Percentiles rank a stretch among this genome's conserved stretches.
Conservation (phyloP, 2,797 vertebrate species). For the Eptatretus atami region DNA sequence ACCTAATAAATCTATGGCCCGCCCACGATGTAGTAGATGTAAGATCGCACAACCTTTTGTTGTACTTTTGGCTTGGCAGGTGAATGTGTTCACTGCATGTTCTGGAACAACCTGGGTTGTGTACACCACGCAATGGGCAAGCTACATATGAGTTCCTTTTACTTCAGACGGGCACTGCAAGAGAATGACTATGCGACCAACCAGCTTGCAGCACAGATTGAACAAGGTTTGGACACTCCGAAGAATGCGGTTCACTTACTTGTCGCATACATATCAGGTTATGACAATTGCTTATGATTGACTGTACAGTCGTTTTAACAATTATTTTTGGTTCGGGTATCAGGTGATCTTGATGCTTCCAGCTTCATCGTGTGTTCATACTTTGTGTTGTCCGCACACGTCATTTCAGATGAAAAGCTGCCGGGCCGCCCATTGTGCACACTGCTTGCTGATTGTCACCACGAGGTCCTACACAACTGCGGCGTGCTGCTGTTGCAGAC, state of each 20-base stretch:
- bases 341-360: too few relatives aligned
- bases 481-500: slow-evolving; percentile 81
- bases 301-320: too few relatives aligned
- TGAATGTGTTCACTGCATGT: slow-evolving; percentile 92
- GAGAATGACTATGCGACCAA: slow-evolving; percentile 73
- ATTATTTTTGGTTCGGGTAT: too few relatives aligned
- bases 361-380: too few relatives aligned
- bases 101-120: slow-evolving; percentile 98
- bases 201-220: slow-evolving; percentile 35
- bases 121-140: slow-evolving; percentile 99
- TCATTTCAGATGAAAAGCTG: slow-evolving; percentile 39
- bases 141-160: slow-evolving; percentile 89
- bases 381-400: too few relatives aligned
- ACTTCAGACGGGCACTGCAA: slow-evolving; percentile 93
- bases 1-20: neutral
- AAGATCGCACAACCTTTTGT: slow-evolving; percentile 7
- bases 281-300: too few relatives aligned
- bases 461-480: slow-evolving; percentile 80
- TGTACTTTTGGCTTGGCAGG: slow-evolving; percentile 19
- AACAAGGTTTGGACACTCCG: too few relatives aligned
- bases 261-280: too few relatives aligned
- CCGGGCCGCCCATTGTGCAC: slow-evolving; percentile 79
- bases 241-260: too few relatives aligned
- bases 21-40: neutral
- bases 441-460: slow-evolving; percentile 62